Base-by-base conservation (phyloP, 2,797 vertebrate genomes). In the Leucoraja ocellata region DNA sequence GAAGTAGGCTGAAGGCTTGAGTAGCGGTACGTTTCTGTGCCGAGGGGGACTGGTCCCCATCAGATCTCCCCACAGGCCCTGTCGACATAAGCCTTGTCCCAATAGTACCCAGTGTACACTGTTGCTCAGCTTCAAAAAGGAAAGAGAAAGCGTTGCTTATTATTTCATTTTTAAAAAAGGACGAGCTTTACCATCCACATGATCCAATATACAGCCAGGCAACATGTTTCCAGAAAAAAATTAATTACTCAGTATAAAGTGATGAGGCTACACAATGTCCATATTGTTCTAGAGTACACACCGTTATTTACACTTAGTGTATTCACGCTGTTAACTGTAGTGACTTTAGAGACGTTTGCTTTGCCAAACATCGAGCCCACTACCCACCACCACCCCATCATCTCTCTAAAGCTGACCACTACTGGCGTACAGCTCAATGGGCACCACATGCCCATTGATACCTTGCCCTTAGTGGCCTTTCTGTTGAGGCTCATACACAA, bases 1-100 rank as follows among this genome's bases (percentile, higher is more conserved):
- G 98, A 94, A 99, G 96, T 46, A 96, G 95, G 1, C 97, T 97
- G 58, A 97, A 96, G 0, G 97, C 97, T 95, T 98, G 98, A 2
- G 97, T 95, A n/a, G 97, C 96, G 10, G 97, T 97, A 94, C 98
- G 96, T 94, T 98, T 99, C 93, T 98, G 96, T 25, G 97, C 97
- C 0, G 97, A 96, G 46, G 97, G 96, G 21, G 96, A 96, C 93
- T 98, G 98, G 94, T 99, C 98, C 84, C 98, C 98, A 94, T 99
- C 98, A 0, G 98, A 99, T 93, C 98, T 97, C 94, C 98, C 98
- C 93, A 97, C 97, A 93, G 97, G 95, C 21, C 96, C 97, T 13
- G 96, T 97, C 94, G 98, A 96, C 91, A 97, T 95, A 93, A 97
- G 95, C 80, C 96, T 96, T 77, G 96, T 96, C 93, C 96, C 96